A percentile compares a stretch with the other conserved stretches of the same genome.
Conservation (phyloP, 2,888 invertebrate genomes). For the Dione vanillae region DNA sequence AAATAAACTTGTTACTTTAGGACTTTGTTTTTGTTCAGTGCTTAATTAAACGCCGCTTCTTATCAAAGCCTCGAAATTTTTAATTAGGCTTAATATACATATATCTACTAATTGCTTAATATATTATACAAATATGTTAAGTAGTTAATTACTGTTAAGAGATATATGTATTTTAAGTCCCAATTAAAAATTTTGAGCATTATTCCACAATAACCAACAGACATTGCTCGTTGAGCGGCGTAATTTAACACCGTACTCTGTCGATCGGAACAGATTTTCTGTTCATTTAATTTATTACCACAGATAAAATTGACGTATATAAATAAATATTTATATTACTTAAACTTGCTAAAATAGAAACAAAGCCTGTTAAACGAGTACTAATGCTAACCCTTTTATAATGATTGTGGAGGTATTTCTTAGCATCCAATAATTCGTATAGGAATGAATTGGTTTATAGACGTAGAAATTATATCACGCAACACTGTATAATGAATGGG, state of each 20-base stretch:
- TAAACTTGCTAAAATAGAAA: conserved; percentile 6
- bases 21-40: too few relatives aligned
- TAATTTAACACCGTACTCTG: background rate
- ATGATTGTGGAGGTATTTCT: conserved; percentile 10
- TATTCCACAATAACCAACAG: too few relatives aligned
- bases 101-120: too few relatives aligned
- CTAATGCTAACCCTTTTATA: conserved; percentile 9
- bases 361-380: background rate
- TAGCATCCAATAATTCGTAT: conserved; percentile 6
- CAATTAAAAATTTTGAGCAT: background rate
- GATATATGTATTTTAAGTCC: too few relatives aligned
- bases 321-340: background rate
- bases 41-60: too few relatives aligned
- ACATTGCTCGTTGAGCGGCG: background rate
- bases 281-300: background rate
- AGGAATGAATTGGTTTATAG: conserved; percentile 11
- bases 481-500: background rate
- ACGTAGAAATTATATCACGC: conserved; percentile 8
- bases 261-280: background rate
- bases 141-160: too few relatives aligned
- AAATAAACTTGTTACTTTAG: too few relatives aligned
- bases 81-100: too few relatives aligned
- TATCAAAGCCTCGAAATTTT: too few relatives aligned
- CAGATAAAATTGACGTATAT: background rate
- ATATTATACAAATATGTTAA: too few relatives aligned